Base-by-base conservation (phyloP, 1,140 invertebrate genomes). In the Schlechtendalia chinensis region DNA sequence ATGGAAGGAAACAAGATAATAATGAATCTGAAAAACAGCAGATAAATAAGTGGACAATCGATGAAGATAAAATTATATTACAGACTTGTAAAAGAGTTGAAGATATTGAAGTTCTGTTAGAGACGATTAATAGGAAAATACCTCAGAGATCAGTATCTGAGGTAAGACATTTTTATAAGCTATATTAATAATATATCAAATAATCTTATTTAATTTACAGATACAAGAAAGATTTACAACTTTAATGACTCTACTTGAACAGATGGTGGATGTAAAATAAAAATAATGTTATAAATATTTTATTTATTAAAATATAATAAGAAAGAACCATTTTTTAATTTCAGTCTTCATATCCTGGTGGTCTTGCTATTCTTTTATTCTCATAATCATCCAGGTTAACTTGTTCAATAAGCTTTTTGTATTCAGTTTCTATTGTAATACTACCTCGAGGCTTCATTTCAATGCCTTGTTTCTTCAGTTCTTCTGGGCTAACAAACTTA, bases 341-440 rank as follows among this genome's bases (percentile, higher is more conserved):
- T 79, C 39, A 79, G 39, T 79, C 75, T 63, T 79, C 75, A 50
- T 22, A 79, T 79, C 75, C 75, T n/a, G 75, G 75, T 12, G 75
- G 75, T n/a, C 75, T 79, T 29, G 39, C 22, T 47, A 79, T 79
- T 63, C 75, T 79, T n/a, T 79, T 79, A 79, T 79, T 79, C 0
- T 45, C 22, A 47, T 79, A 79, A 12, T 63, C 39, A 4, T 79
- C 75, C 1, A 79, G 11, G 16, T 63, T 79, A 24, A 79, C 58
- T 61, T 59, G n/a, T 24, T 79, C 75, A 6, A 79, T 88, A 29
- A 93, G 87, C 86, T 91, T 91, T 83, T 93, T 90, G 87, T 90
- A 94, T 83, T 90, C 89, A 19, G 86, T 85, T 87, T 94, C 92
- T 82, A 94, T 83, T 1, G 91, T 91, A 1, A 91, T 88, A 85